Evolutionary conservation across 2,888 invertebrate species (phyloP).

Genomic region (Eupithecia pulchellata): DNA sequence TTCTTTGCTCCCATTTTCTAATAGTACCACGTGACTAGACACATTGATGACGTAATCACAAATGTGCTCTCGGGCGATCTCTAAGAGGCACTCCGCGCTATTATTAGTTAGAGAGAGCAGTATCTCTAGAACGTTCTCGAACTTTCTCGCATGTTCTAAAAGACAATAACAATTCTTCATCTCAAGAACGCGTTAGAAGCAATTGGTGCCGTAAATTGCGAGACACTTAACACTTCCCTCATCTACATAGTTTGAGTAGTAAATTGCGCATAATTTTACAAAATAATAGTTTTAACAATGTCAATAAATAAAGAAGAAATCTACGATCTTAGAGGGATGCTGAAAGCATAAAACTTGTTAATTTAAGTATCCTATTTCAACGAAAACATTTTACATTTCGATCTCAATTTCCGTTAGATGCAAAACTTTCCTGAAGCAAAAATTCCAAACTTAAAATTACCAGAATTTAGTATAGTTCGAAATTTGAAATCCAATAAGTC

Average conservation of each 20-base stretch:
- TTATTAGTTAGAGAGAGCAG: constrained; percentile 68
- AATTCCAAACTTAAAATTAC: neutral
- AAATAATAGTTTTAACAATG: neutral
- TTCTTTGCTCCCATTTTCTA: constrained; percentile 86
- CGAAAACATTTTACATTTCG: neutral
- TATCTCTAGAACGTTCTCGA: neutral
- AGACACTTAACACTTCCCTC: too few relatives aligned
- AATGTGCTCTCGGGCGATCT: constrained; percentile 93
- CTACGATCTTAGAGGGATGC: neutral
- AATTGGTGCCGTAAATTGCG: neutral
- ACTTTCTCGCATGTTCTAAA: neutral
- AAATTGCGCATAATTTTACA: neutral
- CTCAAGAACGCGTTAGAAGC: neutral
- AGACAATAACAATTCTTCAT: neutral
- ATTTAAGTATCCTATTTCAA: neutral
- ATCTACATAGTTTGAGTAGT: too few relatives aligned
- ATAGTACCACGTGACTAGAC: constrained; percentile 92
- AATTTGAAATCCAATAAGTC: too few relatives aligned
- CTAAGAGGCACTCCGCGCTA: constrained; percentile 92
- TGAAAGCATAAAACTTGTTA: neutral
- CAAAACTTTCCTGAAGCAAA: neutral
- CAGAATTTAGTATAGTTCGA: neutral
- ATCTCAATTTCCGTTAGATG: neutral
- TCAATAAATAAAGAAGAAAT: neutral
- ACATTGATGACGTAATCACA: constrained; percentile 92